Conservation (phyloP, 2,888 invertebrate genomes). For the Oligia fasciuncula region DNA sequence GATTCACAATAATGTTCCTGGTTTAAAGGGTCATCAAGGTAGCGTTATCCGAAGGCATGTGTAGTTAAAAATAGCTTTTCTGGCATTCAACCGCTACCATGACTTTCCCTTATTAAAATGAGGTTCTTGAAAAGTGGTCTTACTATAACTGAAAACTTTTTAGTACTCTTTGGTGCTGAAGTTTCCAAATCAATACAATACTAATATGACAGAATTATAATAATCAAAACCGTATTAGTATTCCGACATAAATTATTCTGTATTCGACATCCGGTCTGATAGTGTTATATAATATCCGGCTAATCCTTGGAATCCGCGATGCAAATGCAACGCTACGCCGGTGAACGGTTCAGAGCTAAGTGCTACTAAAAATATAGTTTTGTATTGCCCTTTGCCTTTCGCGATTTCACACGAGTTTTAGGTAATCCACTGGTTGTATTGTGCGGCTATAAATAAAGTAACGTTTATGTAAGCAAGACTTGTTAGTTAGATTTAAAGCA, state of each 20-base stretch:
- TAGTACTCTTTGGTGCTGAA: background rate
- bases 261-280: slow-evolving; percentile 24
- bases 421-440: background rate
- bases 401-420: slow-evolving; percentile 12
- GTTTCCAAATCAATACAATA: slow-evolving; percentile 15
- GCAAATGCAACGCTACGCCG: slow-evolving; percentile 44
- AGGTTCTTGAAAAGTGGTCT: background rate
- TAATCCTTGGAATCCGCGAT: slow-evolving; percentile 39
- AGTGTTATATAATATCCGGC: slow-evolving; percentile 44
- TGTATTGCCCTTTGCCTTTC: slow-evolving; percentile 10
- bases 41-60: slow-evolving; percentile 4
- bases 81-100: background rate
- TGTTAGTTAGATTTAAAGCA: slow-evolving; percentile 7
- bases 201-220: slow-evolving; percentile 11
- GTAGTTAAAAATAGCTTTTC: slow-evolving; percentile 5
- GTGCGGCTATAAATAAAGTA: slow-evolving; percentile 5
- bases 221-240: slow-evolving; percentile 15
- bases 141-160: background rate
- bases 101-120: background rate
- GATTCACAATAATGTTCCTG: slow-evolving; percentile 17
- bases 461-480: background rate
- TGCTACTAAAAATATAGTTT: slow-evolving; percentile 45
- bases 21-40: slow-evolving; percentile 20
- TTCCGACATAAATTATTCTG: slow-evolving; percentile 34
- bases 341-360: slow-evolving; percentile 49